Evolutionary conservation across 2,888 invertebrate species (phyloP), one percentile per base, ranked within the genome.

Genomic region (Mellilla xanthometata): DNA sequence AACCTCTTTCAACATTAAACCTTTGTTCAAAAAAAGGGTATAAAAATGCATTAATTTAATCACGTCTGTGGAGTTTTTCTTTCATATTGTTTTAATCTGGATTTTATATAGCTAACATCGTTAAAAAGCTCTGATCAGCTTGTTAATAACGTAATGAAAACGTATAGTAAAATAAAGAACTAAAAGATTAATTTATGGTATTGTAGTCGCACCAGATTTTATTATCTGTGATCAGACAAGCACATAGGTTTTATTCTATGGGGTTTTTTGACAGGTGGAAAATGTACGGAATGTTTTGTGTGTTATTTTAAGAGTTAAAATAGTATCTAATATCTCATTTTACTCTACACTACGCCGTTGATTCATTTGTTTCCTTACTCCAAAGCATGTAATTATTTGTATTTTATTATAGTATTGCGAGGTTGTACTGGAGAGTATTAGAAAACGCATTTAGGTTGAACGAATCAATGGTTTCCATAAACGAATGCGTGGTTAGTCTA

Each of bases 81-180:
- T 8, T 24, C 7, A 2, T 24, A 7, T 24, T n/a, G 24, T n/a
- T 24, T n/a, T 8, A 8, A 23, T 40, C 13, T 40, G 11, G 27
- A 24, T 11, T 24, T 30, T 30, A 29, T n/a, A n/a, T 28, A 10
- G 27, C 33, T 22, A 13, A 7, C 13, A 28, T 13, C 15, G 3
- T 26, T 12, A 26, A 2, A 26, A 3, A 15, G 5, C 9, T 27
- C 19, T 12, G 30, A 31, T 10, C 9, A 31, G 13, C 24, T 9
- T 7, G 28, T 19, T 38, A 34, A 40, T 47, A 40, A 32, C 12
- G 6, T 40, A 47, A 41, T 47, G 46, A 36, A 41, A 35, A 23
- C 12, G 23, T 28, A 9, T 27, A 9, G 45, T 46, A 35, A 46
- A 38, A 19, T n/a, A n/a, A n/a, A 30, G 33, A 26, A 29, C 30